These are phyloP conservation scores for Sylvilagus floridanus DNA, from an alignment of 2,797 vertebrate species.

Conservation along the genomic window DNA sequence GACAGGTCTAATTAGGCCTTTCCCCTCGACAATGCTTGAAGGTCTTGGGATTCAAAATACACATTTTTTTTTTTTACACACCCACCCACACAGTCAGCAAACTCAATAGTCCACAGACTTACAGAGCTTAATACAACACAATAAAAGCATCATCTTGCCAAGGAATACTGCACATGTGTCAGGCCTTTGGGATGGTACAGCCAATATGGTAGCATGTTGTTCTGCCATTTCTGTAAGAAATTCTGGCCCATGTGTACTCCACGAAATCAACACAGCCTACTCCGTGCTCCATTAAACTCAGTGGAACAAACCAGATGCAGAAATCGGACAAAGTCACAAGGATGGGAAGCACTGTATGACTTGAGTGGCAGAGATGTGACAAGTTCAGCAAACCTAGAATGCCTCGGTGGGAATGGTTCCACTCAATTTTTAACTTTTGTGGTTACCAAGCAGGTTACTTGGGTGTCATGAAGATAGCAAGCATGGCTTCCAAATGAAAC, in stretches of 20 bases:
- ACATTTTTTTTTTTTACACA: not conserved
- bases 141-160: constrained; percentile 29
- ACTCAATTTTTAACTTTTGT: not conserved
- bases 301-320: not conserved
- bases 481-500: not conserved
- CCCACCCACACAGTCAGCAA: not conserved
- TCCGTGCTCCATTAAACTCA: not conserved
- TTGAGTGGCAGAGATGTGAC: not conserved
- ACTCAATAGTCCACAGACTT: constrained; percentile 42
- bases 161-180: not conserved
- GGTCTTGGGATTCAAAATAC: constrained; percentile 19
- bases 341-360: not conserved
- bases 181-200: not conserved
- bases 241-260: not conserved
- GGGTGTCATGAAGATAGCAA: not conserved
- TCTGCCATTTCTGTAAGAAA: not conserved
- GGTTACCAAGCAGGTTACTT: not conserved
- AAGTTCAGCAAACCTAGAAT: not conserved
- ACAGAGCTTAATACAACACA: constrained; percentile 51
- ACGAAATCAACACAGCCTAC: not conserved
- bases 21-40: constrained; percentile 31
- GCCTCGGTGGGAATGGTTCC: not conserved
- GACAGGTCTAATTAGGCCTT: constrained; percentile 46
- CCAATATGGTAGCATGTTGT: not conserved
- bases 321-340: not conserved